Evolutionary conservation across 2,797 vertebrate genomes (phyloP).

Genomic region (Erethizon dorsatum): DNA sequence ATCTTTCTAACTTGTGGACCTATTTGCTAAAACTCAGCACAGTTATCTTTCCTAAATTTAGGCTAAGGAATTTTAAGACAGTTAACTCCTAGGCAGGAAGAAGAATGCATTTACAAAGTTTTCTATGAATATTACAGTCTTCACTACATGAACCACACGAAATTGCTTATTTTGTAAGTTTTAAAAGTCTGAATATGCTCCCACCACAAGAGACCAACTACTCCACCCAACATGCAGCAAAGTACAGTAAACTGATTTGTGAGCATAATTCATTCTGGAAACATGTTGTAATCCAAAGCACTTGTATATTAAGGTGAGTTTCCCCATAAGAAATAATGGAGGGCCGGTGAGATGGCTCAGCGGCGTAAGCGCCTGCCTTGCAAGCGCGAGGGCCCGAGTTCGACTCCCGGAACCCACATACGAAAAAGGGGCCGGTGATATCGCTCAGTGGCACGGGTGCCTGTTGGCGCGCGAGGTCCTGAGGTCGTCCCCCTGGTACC

Average conservation of each 20-base stretch:
- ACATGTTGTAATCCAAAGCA: background rate
- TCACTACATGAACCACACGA: conserved; percentile 16
- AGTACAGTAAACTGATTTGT: background rate
- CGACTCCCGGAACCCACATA: no score
- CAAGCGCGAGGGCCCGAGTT: no score
- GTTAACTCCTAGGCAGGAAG: conserved; percentile 35
- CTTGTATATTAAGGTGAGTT: background rate
- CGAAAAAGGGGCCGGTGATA: no score
- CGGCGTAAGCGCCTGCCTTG: no score
- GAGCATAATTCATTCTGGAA: background rate
- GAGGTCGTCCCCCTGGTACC: no score
- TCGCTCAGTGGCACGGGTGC: no score
- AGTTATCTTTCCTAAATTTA: background rate
- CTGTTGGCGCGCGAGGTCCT: no score
- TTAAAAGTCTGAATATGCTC: background rate
- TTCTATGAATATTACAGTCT: conserved; percentile 41
- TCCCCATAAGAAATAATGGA: background rate
- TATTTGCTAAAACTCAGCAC: background rate
- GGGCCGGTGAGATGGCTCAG: no score
- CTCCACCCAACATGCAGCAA: background rate
- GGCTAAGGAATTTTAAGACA: background rate
- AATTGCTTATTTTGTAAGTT: background rate
- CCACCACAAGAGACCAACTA: background rate
- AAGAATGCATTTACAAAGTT: conserved; percentile 54
- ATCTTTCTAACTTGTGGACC: background rate